phyloP scores from a whole-genome alignment of 2,888 invertebrate genomes.

The Ophonus ardosiacus region DNA sequence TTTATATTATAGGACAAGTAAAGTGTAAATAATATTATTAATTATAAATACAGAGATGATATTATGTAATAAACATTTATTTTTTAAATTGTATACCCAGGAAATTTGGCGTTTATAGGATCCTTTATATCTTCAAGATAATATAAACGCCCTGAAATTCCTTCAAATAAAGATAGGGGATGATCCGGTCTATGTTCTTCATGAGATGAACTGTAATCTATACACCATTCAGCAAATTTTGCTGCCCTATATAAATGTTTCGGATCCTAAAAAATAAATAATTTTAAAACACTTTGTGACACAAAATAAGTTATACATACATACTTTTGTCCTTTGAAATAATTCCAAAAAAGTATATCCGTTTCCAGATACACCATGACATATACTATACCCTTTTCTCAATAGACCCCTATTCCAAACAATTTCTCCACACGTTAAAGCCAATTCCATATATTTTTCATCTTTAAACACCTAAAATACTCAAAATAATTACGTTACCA shows the following conservation, averaged over 20 bases:
- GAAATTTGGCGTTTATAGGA: slow-evolving; percentile 84
- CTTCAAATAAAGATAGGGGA: slow-evolving; percentile 91
- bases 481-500: neutral
- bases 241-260: slow-evolving; percentile 86
- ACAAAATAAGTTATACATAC: neutral
- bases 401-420: slow-evolving; percentile 90
- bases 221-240: slow-evolving; percentile 90
- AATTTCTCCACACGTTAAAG: slow-evolving; percentile 84
- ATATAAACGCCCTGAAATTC: slow-evolving; percentile 87
- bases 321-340: slow-evolving; percentile 86
- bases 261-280: slow-evolving; percentile 78
- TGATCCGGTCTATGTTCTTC: slow-evolving; percentile 86
- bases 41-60: slow-evolving; percentile 59
- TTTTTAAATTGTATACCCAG: slow-evolving; percentile 78
- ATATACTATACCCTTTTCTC: slow-evolving; percentile 90
- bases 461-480: slow-evolving; percentile 81
- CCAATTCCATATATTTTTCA: slow-evolving; percentile 83
- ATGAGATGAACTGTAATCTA: slow-evolving; percentile 82
- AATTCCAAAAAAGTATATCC: slow-evolving; percentile 89
- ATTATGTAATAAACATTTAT: slow-evolving; percentile 35
- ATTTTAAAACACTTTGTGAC: neutral
- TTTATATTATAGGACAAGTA: slow-evolving; percentile 49
- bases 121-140: slow-evolving; percentile 84
- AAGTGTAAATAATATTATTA: slow-evolving; percentile 50
- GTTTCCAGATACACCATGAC: slow-evolving; percentile 93